A percentile compares a stretch with the other conserved stretches of the same genome.
Conservation (phyloP, 2,113 vertebrate genomes). For the Formicarius rufipectus region DNA sequence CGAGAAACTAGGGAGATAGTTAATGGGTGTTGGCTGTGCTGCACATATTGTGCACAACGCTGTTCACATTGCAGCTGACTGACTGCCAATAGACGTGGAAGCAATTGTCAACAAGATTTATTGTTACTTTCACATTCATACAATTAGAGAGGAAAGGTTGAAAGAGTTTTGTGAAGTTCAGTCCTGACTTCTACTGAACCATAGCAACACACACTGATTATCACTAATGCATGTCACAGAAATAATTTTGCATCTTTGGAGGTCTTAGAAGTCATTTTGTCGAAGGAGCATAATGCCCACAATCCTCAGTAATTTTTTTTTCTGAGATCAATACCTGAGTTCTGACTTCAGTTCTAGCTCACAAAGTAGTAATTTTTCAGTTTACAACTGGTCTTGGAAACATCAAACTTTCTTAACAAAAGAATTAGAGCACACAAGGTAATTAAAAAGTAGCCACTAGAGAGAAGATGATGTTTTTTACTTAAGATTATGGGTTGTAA, state of each 20-base stretch:
- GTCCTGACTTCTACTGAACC: conserved; percentile 48
- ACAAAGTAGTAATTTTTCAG: neutral
- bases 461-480: neutral
- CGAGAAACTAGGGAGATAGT: conserved; percentile 78
- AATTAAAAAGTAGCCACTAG: conserved; percentile 27
- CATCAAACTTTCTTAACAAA: neutral
- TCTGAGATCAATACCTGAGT: conserved; percentile 21
- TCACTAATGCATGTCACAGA: conserved; percentile 49
- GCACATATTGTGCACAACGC: conserved; percentile 44
- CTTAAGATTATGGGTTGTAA: neutral
- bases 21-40: conserved; percentile 73
- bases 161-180: conserved; percentile 68
- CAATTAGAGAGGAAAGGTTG: conserved; percentile 66
- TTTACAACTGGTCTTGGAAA: neutral
- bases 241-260: conserved; percentile 49
- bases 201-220: conserved; percentile 63
- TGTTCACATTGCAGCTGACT: conserved; percentile 72
- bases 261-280: conserved; percentile 27
- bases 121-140: conserved; percentile 74
- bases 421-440: conserved; percentile 11
- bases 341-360: neutral
- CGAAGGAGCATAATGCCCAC: neutral
- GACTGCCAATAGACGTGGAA: conserved; percentile 75
- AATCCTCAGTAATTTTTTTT: neutral
- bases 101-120: conserved; percentile 78